Conservation (phyloP, 2,113 vertebrate species). For the Numenius arquata region DNA sequence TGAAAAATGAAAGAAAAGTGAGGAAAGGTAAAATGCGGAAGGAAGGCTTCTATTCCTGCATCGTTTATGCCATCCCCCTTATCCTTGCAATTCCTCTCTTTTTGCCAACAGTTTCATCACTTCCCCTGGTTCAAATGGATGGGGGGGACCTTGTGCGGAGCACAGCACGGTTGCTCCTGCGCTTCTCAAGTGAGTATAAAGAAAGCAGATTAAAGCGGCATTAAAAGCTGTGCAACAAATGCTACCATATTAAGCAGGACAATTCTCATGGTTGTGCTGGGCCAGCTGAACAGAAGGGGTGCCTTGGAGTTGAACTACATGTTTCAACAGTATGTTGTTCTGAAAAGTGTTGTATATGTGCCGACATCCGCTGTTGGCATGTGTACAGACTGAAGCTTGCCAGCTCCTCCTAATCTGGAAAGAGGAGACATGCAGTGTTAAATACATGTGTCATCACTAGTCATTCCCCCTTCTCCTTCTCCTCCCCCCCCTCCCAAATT, state of each 20-base stretch:
- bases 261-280: not conserved
- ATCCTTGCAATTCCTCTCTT: not conserved
- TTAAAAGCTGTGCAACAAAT: slow-evolving; percentile 14
- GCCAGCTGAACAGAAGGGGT: slow-evolving; percentile 30
- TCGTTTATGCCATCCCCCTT: not conserved
- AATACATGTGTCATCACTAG: slow-evolving; percentile 64
- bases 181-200: not conserved
- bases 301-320: slow-evolving; percentile 48
- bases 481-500: not conserved
- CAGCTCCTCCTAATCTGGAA: slow-evolving; percentile 39
- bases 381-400: not conserved
- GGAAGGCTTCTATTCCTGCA: not conserved
- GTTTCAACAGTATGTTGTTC: slow-evolving; percentile 59
- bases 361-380: slow-evolving; percentile 69
- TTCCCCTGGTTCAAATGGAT: not conserved
- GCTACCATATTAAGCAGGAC: slow-evolving; percentile 12
- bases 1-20: not conserved
- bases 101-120: not conserved
- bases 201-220: slow-evolving; percentile 20
- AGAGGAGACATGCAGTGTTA: slow-evolving; percentile 42
- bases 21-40: not conserved
- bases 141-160: not conserved
- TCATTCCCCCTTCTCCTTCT: not conserved
- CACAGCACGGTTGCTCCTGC: not conserved
- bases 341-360: slow-evolving; percentile 63